Conservation (phyloP, 2,113 vertebrate species). For the Sceloporus undulatus region DNA sequence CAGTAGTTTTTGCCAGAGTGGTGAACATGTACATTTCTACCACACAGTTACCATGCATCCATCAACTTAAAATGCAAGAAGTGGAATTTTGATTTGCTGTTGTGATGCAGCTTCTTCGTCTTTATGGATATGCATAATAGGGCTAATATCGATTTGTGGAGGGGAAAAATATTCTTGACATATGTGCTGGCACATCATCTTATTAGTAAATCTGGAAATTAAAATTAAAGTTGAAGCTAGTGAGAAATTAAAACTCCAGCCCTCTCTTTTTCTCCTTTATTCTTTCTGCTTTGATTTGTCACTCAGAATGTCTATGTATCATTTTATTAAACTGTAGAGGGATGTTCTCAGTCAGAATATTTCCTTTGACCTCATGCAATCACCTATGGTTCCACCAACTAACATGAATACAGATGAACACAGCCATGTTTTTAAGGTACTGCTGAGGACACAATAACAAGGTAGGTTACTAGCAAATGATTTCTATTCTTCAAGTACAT, state of each 20-base stretch:
- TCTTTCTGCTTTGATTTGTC: not conserved
- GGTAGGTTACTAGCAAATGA: conserved; percentile 27
- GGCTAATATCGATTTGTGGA: too few relatives aligned
- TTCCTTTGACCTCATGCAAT: not conserved
- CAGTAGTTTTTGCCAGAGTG: not conserved
- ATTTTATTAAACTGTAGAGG: not conserved
- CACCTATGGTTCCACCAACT: not conserved
- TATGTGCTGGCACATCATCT: too few relatives aligned
- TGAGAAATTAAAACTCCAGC: too few relatives aligned
- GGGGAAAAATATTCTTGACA: too few relatives aligned
- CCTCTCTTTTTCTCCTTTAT: not conserved
- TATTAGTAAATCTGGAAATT: too few relatives aligned
- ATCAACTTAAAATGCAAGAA: too few relatives aligned
- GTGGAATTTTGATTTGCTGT: too few relatives aligned
- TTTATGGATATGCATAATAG: too few relatives aligned
- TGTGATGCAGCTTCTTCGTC: too few relatives aligned
- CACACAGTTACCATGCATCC: too few relatives aligned
- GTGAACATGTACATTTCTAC: not conserved
- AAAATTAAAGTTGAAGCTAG: too few relatives aligned
- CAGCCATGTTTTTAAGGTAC: conserved; percentile 11
- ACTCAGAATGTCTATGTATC: not conserved
- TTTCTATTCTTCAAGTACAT: conserved; percentile 15
- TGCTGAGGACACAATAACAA: conserved; percentile 13
- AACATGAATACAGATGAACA: not conserved
- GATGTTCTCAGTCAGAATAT: not conserved